Conservation (phyloP, 2,888 invertebrate genomes). For the Syrphus vitripennis region DNA sequence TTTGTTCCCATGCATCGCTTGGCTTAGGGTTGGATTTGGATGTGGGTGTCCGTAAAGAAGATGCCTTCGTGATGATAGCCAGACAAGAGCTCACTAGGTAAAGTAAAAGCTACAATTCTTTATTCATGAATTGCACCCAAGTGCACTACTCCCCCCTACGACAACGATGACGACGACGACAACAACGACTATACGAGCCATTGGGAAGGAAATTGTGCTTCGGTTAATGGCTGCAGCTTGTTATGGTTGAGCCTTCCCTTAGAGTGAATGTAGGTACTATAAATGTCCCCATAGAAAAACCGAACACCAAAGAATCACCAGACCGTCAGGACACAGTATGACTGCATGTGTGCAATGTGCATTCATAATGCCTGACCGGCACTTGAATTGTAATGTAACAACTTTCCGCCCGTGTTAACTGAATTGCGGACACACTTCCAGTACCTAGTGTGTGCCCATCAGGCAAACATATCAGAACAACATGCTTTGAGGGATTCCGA, state of each 20-base stretch:
- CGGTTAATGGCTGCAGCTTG: constrained; percentile 50
- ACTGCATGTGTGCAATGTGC: constrained; percentile 33
- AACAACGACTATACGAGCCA: constrained; percentile 6
- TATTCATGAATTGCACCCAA: constrained; percentile 69
- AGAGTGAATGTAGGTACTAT: no score
- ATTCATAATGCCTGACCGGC: constrained; percentile 48
- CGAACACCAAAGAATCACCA: not conserved
- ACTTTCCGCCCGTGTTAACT: constrained; percentile 62
- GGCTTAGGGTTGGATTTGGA: not conserved
- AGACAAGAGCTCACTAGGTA: constrained; percentile 19
- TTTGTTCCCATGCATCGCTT: not conserved
- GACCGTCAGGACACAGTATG: not conserved
- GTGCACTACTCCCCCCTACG: constrained; percentile 28
- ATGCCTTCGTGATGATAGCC: constrained; percentile 17
- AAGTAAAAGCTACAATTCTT: constrained; percentile 45
- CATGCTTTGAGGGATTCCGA: constrained; percentile 46
- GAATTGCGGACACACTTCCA: constrained; percentile 52
- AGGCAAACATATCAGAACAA: constrained; percentile 27
- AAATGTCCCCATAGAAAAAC: constrained; percentile 9
- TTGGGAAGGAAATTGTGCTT: constrained; percentile 31
- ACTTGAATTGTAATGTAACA: constrained; percentile 59
- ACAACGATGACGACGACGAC: not conserved
- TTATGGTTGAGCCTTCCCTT: constrained; percentile 45
- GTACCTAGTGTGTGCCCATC: not conserved
- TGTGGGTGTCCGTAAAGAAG: constrained; percentile 1